Percentiles rank a stretch among this genome's conserved stretches.
phyloP scores from a whole-genome alignment of 2,797 vertebrate genomes.

The Melanotaenia boesemani region DNA sequence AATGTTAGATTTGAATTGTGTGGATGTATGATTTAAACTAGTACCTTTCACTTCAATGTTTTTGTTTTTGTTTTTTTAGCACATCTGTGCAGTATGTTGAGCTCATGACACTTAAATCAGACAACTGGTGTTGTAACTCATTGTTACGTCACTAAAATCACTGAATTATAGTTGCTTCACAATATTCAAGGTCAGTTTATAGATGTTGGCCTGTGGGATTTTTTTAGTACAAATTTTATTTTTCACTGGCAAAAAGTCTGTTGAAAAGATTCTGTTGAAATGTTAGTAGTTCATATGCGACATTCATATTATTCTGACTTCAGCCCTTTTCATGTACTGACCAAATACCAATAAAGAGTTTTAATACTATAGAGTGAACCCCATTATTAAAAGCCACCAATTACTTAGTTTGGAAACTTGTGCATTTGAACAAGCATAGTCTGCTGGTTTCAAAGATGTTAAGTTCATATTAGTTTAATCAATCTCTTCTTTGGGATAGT shows the following conservation, averaged over 20 bases:
- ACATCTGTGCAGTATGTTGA: constrained; percentile 84
- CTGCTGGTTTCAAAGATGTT: neutral
- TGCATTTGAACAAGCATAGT: neutral
- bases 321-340: constrained; percentile 99
- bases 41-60: constrained; percentile 74
- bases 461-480: neutral
- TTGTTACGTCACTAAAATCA: constrained; percentile 85
- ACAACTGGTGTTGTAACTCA: constrained; percentile 82
- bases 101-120: constrained; percentile 76
- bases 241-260: constrained; percentile 85
- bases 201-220: constrained; percentile 87
- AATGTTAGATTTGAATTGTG: constrained; percentile 87
- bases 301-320: constrained; percentile 98
- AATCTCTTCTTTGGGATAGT: neutral
- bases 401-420: neutral
- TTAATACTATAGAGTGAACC: constrained; percentile 88
- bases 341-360: constrained; percentile 99
- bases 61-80: constrained; percentile 57
- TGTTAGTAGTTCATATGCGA: constrained; percentile 96
- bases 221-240: constrained; percentile 86
- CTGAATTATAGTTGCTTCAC: constrained; percentile 81
- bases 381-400: constrained; percentile 42
- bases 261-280: constrained; percentile 89
- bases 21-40: constrained; percentile 88
- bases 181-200: constrained; percentile 85